Evolutionary conservation across 2,797 vertebrate species (phyloP).

Genomic region (Pseudochirops corinnae): DNA sequence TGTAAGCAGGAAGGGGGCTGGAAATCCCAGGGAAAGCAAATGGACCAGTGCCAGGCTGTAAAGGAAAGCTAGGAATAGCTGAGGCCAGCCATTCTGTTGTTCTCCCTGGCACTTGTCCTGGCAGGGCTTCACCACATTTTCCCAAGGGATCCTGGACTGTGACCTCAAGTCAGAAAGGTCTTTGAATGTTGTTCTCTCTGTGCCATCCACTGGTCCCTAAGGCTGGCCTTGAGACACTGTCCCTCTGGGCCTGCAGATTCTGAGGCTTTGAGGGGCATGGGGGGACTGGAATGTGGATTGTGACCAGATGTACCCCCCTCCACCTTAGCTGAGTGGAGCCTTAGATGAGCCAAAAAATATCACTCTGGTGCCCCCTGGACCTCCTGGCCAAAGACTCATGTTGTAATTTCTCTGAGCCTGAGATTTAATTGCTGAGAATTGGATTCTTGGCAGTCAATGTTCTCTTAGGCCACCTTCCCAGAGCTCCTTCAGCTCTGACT

Average conservation of each 20-base stretch:
- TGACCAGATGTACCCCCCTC: not conserved
- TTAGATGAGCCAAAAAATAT: not conserved
- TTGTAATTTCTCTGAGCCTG: not conserved
- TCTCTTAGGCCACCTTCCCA: not conserved
- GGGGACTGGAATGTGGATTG: not conserved
- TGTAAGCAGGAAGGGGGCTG: not conserved
- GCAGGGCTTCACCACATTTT: not conserved
- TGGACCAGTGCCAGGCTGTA: not conserved
- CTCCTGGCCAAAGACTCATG: not conserved
- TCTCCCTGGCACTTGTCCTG: not conserved
- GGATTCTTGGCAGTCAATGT: not conserved
- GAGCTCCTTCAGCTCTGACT: not conserved
- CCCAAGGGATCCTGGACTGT: not conserved
- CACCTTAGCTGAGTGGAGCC: not conserved
- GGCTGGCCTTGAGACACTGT: not conserved
- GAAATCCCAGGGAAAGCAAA: not conserved
- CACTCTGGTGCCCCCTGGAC: not conserved
- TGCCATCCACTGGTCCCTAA: not conserved
- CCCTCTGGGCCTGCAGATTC: not conserved
- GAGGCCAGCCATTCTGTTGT: not conserved
- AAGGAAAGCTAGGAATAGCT: conserved; percentile 1
- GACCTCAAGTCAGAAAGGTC: not conserved
- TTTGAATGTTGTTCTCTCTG: not conserved
- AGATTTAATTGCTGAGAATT: not conserved
- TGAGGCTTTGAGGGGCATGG: not conserved